These are phyloP conservation scores for Yoshiicerus persimilis DNA, from an alignment of 1,140 invertebrate species.

Conservation along the genomic window DNA sequence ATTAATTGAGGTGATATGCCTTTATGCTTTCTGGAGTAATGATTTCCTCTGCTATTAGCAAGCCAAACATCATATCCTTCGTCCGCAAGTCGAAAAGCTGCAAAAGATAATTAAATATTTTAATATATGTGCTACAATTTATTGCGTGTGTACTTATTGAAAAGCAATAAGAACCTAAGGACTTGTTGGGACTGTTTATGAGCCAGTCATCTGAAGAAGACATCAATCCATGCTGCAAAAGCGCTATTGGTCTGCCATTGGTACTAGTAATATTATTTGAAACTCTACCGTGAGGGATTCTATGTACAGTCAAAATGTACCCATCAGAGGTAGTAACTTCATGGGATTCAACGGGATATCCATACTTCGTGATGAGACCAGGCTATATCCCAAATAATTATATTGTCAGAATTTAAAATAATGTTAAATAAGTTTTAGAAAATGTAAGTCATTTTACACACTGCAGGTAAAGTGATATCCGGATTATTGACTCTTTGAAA, in stretches of 20 bases:
- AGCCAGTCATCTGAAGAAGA: slow-evolving; percentile 75
- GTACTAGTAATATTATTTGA: neutral
- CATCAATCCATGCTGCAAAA: slow-evolving; percentile 72
- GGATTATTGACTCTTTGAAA: neutral
- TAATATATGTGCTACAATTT: slow-evolving; percentile 38
- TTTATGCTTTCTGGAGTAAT: slow-evolving; percentile 54
- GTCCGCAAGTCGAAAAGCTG: slow-evolving; percentile 53
- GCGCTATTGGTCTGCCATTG: slow-evolving; percentile 45
- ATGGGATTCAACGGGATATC: slow-evolving; percentile 55
- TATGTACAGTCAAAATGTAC: slow-evolving; percentile 60
- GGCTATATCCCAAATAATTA: slow-evolving; percentile 52
- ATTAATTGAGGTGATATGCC: slow-evolving; percentile 46
- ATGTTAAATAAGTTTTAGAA: neutral
- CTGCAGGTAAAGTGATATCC: neutral
- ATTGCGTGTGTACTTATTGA: slow-evolving; percentile 42
- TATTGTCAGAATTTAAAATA: neutral
- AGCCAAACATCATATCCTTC: slow-evolving; percentile 60
- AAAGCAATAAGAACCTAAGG: too few relatives aligned
- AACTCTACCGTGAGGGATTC: slow-evolving; percentile 57
- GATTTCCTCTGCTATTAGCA: slow-evolving; percentile 57
- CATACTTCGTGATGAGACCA: slow-evolving; percentile 47
- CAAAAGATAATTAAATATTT: slow-evolving; percentile 44
- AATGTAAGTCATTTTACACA: neutral
- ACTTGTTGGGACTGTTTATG: slow-evolving; percentile 64
- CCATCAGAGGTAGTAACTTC: slow-evolving; percentile 57